These are phyloP conservation scores for Gymnopithys bicolor DNA, from an alignment of 2,797 vertebrate genomes.

Conservation along the genomic window DNA sequence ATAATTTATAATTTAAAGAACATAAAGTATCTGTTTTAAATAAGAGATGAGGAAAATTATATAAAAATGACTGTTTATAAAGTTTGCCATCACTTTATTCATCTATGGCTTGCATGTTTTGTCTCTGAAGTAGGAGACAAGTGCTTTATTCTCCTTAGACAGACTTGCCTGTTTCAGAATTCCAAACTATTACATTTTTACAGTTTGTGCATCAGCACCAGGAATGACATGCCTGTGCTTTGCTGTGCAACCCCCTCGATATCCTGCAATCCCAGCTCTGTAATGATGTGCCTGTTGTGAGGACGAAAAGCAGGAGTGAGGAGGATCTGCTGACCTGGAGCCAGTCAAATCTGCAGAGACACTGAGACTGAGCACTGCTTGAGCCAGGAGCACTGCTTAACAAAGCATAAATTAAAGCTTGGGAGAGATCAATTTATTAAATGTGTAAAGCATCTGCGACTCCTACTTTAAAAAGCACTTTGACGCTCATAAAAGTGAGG, in stretches of 20 bases:
- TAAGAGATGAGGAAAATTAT: background rate
- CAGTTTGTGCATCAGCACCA: background rate
- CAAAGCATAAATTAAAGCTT: constrained; percentile 37
- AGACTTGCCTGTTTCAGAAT: background rate
- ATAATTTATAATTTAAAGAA: background rate
- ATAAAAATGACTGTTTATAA: background rate
- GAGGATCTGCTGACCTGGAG: constrained; percentile 39
- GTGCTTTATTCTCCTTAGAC: background rate
- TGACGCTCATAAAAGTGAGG: background rate
- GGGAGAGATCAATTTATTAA: constrained; percentile 32
- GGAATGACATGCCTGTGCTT: background rate
- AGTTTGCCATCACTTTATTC: background rate
- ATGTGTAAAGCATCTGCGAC: background rate
- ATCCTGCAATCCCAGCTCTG: background rate
- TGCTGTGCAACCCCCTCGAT: background rate
- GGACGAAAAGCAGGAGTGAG: background rate
- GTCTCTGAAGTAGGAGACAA: background rate
- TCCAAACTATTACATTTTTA: background rate
- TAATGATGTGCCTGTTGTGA: background rate
- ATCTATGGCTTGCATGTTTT: background rate
- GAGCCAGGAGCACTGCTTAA: background rate
- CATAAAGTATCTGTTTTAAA: background rate
- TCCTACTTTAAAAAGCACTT: constrained; percentile 9
- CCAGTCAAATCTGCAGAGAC: background rate
- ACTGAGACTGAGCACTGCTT: background rate